Conservation (phyloP, 1,140 invertebrate genomes). For the Calosoma granatense region DNA sequence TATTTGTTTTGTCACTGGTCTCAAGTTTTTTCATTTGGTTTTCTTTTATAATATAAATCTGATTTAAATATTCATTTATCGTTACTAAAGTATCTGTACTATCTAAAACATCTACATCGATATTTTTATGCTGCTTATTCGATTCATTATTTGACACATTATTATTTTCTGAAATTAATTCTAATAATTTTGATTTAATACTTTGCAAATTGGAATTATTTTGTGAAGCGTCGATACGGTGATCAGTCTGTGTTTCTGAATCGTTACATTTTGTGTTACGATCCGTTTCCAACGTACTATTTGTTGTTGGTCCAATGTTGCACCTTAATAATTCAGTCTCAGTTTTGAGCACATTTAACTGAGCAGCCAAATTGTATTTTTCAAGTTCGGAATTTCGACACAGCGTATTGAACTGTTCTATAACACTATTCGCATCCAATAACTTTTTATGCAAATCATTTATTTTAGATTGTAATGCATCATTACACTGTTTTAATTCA, state of each 20-base stretch:
- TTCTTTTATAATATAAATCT: background rate
- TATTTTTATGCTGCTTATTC: background rate
- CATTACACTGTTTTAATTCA: background rate
- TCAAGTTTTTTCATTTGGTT: background rate
- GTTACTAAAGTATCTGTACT: background rate
- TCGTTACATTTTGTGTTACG: background rate
- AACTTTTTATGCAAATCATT: background rate
- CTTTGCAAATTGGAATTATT: background rate
- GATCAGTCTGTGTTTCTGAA: background rate
- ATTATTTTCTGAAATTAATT: background rate
- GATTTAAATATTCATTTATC: constrained; percentile 1
- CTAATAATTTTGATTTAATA: background rate
- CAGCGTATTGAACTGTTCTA: constrained; percentile 14
- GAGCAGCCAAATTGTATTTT: constrained; percentile 4
- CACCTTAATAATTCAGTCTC: background rate
- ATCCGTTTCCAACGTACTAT: background rate
- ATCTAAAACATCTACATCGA: no score
- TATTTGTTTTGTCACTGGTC: background rate
- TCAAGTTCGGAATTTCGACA: constrained; percentile 14
- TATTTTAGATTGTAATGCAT: background rate
- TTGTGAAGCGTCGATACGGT: background rate
- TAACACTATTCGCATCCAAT: background rate
- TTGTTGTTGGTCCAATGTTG: background rate
- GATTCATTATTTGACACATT: background rate
- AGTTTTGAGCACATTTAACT: background rate